These are phyloP conservation scores for Cynocephalus volans DNA, from an alignment of 2,113 vertebrate genomes.

Conservation along the genomic window DNA sequence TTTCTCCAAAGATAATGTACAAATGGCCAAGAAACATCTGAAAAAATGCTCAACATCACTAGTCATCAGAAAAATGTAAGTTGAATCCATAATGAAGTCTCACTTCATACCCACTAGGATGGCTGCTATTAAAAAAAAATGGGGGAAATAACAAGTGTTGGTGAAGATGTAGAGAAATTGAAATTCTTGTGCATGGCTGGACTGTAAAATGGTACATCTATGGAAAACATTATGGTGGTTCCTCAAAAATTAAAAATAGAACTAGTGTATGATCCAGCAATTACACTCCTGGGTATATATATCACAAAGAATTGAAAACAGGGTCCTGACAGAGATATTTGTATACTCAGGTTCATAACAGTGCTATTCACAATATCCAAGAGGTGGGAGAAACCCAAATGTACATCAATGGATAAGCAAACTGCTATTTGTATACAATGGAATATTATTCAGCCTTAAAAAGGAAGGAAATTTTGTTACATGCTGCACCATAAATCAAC, in stretches of 20 bases:
- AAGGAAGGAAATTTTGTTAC: background rate
- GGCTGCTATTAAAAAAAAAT: background rate
- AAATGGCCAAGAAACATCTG: background rate
- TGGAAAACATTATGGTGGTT: background rate
- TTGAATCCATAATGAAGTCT: background rate
- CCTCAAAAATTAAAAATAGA: conserved; percentile 59
- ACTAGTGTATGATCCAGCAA: background rate
- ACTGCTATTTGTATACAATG: background rate
- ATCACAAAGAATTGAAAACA: conserved; percentile 22
- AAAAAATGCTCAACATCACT: background rate
- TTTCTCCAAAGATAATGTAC: background rate
- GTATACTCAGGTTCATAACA: background rate
- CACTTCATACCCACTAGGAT: background rate
- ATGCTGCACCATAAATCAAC: background rate
- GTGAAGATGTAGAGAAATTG: background rate
- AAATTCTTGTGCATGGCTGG: background rate
- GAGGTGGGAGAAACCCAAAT: background rate
- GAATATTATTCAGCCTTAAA: background rate
- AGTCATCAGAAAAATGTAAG: background rate
- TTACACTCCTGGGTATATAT: conserved; percentile 27
- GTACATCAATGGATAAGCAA: background rate
- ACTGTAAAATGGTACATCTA: background rate
- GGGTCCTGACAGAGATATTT: background rate
- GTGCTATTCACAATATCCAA: background rate
- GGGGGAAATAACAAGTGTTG: background rate